A percentile compares a stretch with the other conserved stretches of the same genome.
Evolutionary conservation across 2,797 vertebrate species (phyloP).

Genomic region (Gymnothorax javanicus): DNA sequence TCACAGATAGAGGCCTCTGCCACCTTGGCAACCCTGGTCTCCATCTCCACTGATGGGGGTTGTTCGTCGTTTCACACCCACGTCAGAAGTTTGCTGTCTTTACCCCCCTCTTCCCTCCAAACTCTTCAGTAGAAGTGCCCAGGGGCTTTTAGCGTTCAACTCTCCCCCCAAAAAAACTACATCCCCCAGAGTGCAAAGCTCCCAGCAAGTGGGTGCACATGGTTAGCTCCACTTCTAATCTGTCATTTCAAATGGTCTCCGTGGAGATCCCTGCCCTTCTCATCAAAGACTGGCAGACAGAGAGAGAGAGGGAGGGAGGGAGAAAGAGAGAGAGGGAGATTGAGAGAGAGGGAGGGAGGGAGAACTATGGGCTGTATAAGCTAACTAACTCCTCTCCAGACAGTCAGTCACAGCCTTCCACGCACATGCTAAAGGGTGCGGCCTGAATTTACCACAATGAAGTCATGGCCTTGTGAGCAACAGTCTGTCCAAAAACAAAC

Average conservation of each 20-base stretch:
- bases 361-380: not conserved
- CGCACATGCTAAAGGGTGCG: not conserved
- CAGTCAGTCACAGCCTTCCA: not conserved
- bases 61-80: not conserved
- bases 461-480: not conserved
- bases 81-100: not conserved
- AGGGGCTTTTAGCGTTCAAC: slow-evolving; percentile 68
- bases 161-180: slow-evolving; percentile 56
- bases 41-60: not conserved
- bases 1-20: not conserved
- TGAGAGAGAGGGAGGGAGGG: not conserved
- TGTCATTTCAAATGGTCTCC: slow-evolving; percentile 67
- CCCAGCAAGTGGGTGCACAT: slow-evolving; percentile 64
- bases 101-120: not conserved
- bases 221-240: slow-evolving; percentile 72
- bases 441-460: not conserved
- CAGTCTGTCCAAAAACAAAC: not conserved
- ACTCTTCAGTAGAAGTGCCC: slow-evolving; percentile 50
- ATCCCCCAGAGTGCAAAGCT: slow-evolving; percentile 63
- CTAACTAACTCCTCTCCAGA: not conserved
- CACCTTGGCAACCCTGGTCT: not conserved
- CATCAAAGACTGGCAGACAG: not conserved
- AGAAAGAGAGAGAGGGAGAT: not conserved
- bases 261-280: slow-evolving; percentile 45
- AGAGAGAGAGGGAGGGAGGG: not conserved